These are phyloP conservation scores for Stomatorhinus ivindoensis DNA, from an alignment of 2,113 vertebrate species.

Conservation along the genomic window DNA sequence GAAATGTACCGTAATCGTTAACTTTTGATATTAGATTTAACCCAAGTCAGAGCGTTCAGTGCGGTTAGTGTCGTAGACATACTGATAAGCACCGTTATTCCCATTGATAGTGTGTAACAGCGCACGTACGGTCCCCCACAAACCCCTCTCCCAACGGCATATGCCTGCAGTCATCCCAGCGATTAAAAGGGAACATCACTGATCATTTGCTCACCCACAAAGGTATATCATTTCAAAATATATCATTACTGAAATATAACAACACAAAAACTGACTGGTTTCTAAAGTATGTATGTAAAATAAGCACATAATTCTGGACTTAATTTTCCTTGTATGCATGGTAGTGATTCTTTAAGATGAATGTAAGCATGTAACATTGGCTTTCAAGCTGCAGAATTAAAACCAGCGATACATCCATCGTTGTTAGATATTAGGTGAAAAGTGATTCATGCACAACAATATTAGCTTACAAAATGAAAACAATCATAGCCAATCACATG, in stretches of 20 bases:
- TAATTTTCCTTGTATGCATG: neutral
- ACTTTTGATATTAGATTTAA: neutral
- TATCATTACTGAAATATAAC: neutral
- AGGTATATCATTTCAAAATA: neutral
- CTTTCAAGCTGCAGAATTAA: neutral
- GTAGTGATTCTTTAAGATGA: neutral
- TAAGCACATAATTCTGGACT: neutral
- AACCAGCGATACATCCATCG: neutral
- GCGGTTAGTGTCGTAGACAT: neutral
- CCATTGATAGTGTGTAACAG: neutral
- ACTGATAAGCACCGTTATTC: neutral
- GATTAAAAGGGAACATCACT: neutral
- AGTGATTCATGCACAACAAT: neutral
- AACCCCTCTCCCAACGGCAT: neutral
- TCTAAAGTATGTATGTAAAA: neutral
- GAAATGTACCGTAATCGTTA: neutral
- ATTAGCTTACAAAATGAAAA: neutral
- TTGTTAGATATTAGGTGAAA: neutral
- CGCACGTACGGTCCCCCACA: constrained; percentile 1
- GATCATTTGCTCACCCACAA: neutral
- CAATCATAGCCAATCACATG: neutral
- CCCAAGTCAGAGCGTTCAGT: neutral
- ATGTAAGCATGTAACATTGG: neutral
- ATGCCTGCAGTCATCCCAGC: no score
- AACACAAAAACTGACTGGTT: neutral